Base-by-base conservation (phyloP, 2,888 invertebrate genomes). In the Mesoligia furuncula region DNA sequence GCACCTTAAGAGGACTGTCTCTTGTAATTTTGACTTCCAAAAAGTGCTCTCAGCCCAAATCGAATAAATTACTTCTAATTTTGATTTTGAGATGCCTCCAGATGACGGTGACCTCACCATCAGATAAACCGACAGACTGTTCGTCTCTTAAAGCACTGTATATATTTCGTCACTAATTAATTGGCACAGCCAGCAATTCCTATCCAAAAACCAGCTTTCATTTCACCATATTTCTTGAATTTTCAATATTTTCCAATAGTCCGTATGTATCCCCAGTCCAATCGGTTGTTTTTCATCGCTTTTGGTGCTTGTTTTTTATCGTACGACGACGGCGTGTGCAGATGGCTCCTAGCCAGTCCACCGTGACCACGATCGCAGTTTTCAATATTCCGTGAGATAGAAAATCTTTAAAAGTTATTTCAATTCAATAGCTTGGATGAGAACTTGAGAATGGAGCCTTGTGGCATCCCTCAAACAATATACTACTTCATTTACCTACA, bases 341-440 rank as follows among this genome's bases (percentile, higher is more conserved):
- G 82, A 83, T 83, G 75, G 80, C 80, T 75, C 39, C 36, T 27
- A 54, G 78, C 73, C 83, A 72, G 78, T 81, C 36, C 59, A 3
- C 67, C 9, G 67, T 75, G 39, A 65, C 79, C 83, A 71, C 84
- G 57, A 75, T 31, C 36, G 59, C 36, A 79, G 84, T 82, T 79
- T 83, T 82, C 74, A 83, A 83, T 83, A 74, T 75, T 64, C 71
- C 45, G 24, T 48, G 59, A 61, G 61, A 67, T 83, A 39, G 39
- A 15, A 71, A 27, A 15, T 24, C 54, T 36, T 68, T 48, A 9
- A 20, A 79, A 61, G 42, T 68, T 65, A 51, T 72, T 82, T 69
- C 54, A 54, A 54, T 79, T 79, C 71, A 68, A 68, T 59, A 67
- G 51, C 31, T 71, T 67, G 48, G 57, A 20, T 78, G 68, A 59